Base-by-base conservation (phyloP, 2,113 vertebrate genomes). In the Gymnobelideus leadbeateri region DNA sequence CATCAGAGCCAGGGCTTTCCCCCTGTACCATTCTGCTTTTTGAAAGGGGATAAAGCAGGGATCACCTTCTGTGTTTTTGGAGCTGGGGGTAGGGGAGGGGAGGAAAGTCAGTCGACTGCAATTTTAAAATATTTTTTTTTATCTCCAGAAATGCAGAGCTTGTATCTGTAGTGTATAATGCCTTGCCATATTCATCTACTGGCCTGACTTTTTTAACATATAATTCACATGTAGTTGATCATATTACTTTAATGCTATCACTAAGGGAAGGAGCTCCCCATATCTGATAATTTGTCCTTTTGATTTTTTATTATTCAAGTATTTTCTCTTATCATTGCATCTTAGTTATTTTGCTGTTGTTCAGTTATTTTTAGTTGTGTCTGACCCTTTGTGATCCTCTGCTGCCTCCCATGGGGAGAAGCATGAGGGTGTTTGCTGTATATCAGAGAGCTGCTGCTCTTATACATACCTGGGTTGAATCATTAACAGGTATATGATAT, bases 201-300 rank as follows among this genome's bases (percentile, higher is more conserved):
- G 77, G 89, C 28, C 51, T 96, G 51, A 93, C 49, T 51, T 21
- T 0, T 97, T 47, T 16, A 94, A 28, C 97, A 54, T 95, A 93
- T 19, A 93, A 24, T 2, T 94, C 77, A 28, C 1, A 37, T 91
- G 24, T 19, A 61, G 84, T 61, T 90, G 51, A 90, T 24, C 47
- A 43, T 6, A 90, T 96, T 94, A 93, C 50, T 5, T 95, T 93
- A 54, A 43, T 94, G 51, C 23, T 90, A 0, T 91, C 14, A 89
- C 92, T 95, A 91, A 90, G 8, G 37, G 26, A 90, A 54, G 92
- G 95, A 95, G 51, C 37, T 90, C 31, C 25, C 89, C 51, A 93
- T 8, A 49, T 92, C 92, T 94, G 57, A 49, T 92, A 90, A 89
- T 93, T 96, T 95, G 49, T 89, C 11, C 24, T 95, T 84, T 43